Percentiles rank a stretch among this genome's conserved stretches.
These are phyloP conservation scores for Hydrozoanthus tunicans DNA, from an alignment of 64 coral and sea anemone species.

Conservation along the genomic window DNA sequence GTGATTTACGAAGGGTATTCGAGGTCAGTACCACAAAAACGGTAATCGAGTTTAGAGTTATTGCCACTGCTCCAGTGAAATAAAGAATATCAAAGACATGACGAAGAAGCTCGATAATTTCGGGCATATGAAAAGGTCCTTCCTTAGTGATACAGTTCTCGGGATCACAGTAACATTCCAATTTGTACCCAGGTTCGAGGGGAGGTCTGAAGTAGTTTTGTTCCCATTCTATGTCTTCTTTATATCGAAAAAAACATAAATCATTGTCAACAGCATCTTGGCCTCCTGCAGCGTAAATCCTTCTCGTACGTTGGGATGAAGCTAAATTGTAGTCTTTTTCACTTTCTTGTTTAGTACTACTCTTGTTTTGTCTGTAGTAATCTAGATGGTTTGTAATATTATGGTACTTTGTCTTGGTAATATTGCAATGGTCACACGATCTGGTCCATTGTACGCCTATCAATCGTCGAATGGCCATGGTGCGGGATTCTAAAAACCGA, in stretches of 20 bases:
- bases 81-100: too few relatives aligned
- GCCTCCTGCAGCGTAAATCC: not conserved
- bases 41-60: too few relatives aligned
- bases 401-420: not conserved
- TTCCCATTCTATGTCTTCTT: not conserved
- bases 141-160: too few relatives aligned
- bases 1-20: too few relatives aligned
- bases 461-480: not conserved
- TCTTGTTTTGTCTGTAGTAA: not conserved
- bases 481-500: not conserved
- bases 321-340: not conserved
- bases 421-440: conserved; percentile 8
- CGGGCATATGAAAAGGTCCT: too few relatives aligned
- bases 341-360: not conserved
- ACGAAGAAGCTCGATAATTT: too few relatives aligned
- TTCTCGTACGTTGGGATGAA: not conserved
- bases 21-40: too few relatives aligned
- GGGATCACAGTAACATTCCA: not conserved
- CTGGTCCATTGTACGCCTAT: not conserved
- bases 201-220: not conserved
- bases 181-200: not conserved
- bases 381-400: not conserved
- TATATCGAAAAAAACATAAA: not conserved
- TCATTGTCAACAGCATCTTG: not conserved
- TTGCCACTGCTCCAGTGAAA: too few relatives aligned